Percentiles rank a stretch among this genome's conserved stretches.
Conservation (phyloP, 2,888 invertebrate species). For the Napeogenes inachia region DNA sequence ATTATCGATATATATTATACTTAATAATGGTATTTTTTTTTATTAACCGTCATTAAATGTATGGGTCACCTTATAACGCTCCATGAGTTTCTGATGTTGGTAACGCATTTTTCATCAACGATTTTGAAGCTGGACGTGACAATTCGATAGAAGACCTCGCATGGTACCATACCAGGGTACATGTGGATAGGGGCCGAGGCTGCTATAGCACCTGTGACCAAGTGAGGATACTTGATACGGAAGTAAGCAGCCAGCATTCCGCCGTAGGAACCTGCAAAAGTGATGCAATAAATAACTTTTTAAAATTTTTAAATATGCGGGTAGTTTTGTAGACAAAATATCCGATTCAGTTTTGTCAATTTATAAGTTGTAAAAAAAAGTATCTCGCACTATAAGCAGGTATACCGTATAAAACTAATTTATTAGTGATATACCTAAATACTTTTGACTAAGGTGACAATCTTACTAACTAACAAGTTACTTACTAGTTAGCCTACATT, state of each 20-base stretch:
- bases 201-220: constrained; percentile 92
- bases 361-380: no score
- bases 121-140: constrained; percentile 85
- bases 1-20: no score
- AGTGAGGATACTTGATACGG: constrained; percentile 95
- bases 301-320: no score
- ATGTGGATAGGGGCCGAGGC: constrained; percentile 94
- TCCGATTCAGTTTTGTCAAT: no score
- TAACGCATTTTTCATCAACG: constrained; percentile 78
- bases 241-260: constrained; percentile 99
- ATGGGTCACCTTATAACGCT: constrained; percentile 78
- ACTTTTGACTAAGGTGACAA: no score
- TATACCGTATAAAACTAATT: no score
- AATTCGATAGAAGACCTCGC: constrained; percentile 85
- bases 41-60: neutral
- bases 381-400: no score
- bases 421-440: no score
- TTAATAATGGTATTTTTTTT: neutral
- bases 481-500: no score
- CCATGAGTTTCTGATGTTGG: constrained; percentile 89
- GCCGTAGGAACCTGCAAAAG: constrained; percentile 90
- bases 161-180: constrained; percentile 87
- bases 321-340: no score
- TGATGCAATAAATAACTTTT: no score
- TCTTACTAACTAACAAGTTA: no score